Conservation (phyloP, 2,888 invertebrate species). For the Oasisia sp. region DNA sequence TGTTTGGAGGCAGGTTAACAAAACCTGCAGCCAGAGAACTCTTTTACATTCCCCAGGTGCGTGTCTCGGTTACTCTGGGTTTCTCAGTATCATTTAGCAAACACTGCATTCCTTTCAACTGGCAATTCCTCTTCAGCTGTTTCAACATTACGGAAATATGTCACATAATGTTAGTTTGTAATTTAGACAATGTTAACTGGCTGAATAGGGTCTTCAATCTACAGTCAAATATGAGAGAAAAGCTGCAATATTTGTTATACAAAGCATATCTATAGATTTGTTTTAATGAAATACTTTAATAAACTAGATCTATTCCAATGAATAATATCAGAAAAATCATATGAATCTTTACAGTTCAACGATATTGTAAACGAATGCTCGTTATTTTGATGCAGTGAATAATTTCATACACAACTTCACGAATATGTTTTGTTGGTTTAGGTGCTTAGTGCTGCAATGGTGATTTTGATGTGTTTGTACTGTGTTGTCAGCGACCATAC, state of each 20-base stretch:
- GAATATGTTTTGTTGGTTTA: neutral
- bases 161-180: neutral
- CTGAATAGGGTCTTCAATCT: too few relatives aligned
- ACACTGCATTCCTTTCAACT: neutral
- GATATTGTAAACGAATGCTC: neutral
- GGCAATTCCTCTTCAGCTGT: neutral
- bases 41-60: constrained; percentile 87
- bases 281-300: too few relatives aligned
- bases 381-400: neutral
- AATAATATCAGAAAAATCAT: neutral
- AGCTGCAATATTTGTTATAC: too few relatives aligned
- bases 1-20: constrained; percentile 91
- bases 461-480: constrained; percentile 19
- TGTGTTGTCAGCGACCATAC: constrained; percentile 82
- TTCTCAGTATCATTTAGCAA: neutral
- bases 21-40: constrained; percentile 96
- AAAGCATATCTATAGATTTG: too few relatives aligned
- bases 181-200: neutral
- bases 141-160: neutral
- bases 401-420: neutral
- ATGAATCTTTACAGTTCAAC: neutral
- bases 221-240: too few relatives aligned
- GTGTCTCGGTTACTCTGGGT: neutral
- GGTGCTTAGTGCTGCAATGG: neutral
- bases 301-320: neutral